phyloP scores from a whole-genome alignment of 2,797 vertebrate species.

The Coracias cyanogaster region DNA sequence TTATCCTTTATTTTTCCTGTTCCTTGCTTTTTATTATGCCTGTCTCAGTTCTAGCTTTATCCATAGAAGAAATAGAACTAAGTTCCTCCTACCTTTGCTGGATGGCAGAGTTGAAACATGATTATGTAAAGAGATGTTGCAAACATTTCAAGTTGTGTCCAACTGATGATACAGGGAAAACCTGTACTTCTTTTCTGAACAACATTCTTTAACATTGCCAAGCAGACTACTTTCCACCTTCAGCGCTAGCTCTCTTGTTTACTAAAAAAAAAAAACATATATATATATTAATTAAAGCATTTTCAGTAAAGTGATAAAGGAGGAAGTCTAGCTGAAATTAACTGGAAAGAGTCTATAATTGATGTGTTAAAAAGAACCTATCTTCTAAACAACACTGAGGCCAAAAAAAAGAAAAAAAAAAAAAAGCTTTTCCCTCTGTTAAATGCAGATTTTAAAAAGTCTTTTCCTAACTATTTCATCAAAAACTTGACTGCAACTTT shows the following conservation, averaged over 20 bases:
- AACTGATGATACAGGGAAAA: not conserved
- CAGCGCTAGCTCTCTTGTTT: not conserved
- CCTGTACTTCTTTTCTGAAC: not conserved
- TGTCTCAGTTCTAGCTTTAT: not conserved
- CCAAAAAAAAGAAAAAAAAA: not conserved
- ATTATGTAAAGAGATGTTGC: not conserved
- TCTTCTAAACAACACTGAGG: not conserved
- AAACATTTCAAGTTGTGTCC: not conserved
- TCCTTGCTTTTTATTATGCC: not conserved
- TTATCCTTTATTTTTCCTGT: not conserved
- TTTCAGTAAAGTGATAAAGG: not conserved
- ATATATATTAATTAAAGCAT: not conserved
- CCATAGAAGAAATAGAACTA: not conserved
- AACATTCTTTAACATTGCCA: not conserved
- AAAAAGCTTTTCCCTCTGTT: not conserved
- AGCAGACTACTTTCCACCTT: not conserved
- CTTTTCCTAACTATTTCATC: not conserved
- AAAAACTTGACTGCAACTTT: not conserved
- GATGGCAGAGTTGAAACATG: not conserved
- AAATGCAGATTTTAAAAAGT: not conserved
- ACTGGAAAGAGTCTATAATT: not conserved
- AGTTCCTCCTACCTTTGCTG: not conserved
- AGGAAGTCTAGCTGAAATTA: not conserved
- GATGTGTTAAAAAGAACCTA: not conserved
- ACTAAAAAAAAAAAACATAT: not conserved